Base-by-base conservation (phyloP, 1,140 invertebrate species). In the Matsumurasca onukii region DNA sequence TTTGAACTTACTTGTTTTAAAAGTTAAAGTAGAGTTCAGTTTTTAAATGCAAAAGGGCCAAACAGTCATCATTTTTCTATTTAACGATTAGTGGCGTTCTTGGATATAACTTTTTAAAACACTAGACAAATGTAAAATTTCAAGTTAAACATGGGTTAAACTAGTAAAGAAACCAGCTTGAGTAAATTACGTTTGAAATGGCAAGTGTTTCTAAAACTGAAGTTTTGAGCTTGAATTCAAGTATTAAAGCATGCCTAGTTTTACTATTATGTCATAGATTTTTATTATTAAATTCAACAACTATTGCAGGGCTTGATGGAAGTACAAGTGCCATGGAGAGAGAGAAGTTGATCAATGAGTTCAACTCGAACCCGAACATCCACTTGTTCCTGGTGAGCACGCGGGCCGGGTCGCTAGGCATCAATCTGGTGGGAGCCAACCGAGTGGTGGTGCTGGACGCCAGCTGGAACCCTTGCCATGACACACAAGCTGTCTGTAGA, bases 381-480 rank as follows among this genome's bases (percentile, higher is more conserved):
- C 89, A 91, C 78, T 79, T 99, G 31, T 99, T 99, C 79, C 83
- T 99, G 49, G 94, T 99, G n/a, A 99, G 95, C 0, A 99, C 97
- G 0, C 86, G 95, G 76, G 98, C 97, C 64, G 97, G 97, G 17
- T 98, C 95, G 25, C 82, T 99, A 17, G 98, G 98, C 3, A 98
- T 99, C 59, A 99, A 99, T 84, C 85, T 99, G 24, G 92, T 95
- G 52, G 97, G 97, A 25, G 98, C 98, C 0, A 99, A 98, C 82
- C 82, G 98, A 59, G 97, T 98, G 0, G 91, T 99, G 25, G 95
- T 99, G 31, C 92, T 99, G 75, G 98, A 99, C 82, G 97, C 97
- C 39, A 98, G 94, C 2, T 99, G 97, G 97, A 99, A 99, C 82
- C 98, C 98, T n/a, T 98, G 97, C 77, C 97, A 99, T 78, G 97